These are phyloP conservation scores for Ceyx erithaca DNA, from an alignment of 2,797 vertebrate species.

Conservation along the genomic window DNA sequence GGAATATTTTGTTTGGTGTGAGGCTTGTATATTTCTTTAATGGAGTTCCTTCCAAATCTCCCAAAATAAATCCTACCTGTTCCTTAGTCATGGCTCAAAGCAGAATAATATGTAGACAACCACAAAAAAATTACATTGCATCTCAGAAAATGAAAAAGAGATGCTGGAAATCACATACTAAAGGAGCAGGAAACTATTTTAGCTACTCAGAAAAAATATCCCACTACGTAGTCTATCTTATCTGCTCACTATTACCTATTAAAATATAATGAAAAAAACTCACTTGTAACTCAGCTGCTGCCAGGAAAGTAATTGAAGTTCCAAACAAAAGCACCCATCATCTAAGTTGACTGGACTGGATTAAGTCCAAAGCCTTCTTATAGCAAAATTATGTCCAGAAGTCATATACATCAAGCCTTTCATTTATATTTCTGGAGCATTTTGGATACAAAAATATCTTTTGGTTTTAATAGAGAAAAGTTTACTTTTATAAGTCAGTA, in stretches of 20 bases:
- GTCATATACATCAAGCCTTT: not conserved
- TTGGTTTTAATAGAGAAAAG: constrained; percentile 9
- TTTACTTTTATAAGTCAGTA: not conserved
- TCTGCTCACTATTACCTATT: not conserved
- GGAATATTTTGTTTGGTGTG: not conserved
- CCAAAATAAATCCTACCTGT: not conserved
- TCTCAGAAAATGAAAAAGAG: not conserved
- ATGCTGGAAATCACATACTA: not conserved
- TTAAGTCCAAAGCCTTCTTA: not conserved
- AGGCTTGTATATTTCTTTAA: not conserved
- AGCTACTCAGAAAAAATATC: not conserved
- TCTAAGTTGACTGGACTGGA: not conserved
- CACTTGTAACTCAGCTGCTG: not conserved
- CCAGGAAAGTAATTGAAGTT: not conserved
- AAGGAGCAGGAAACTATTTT: not conserved
- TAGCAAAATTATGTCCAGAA: not conserved
- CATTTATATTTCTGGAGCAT: not conserved
- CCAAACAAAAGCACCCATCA: not conserved
- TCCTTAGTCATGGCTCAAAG: not conserved
- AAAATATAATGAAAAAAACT: not conserved
- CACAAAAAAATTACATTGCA: not conserved
- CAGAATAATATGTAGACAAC: not conserved
- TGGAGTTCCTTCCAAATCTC: not conserved
- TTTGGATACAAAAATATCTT: constrained; percentile 21
- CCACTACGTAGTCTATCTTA: not conserved